Evolutionary conservation across 1,140 invertebrate species (phyloP), one percentile per base, ranked within the genome.

Genomic region (Macrobrachium nipponense): DNA sequence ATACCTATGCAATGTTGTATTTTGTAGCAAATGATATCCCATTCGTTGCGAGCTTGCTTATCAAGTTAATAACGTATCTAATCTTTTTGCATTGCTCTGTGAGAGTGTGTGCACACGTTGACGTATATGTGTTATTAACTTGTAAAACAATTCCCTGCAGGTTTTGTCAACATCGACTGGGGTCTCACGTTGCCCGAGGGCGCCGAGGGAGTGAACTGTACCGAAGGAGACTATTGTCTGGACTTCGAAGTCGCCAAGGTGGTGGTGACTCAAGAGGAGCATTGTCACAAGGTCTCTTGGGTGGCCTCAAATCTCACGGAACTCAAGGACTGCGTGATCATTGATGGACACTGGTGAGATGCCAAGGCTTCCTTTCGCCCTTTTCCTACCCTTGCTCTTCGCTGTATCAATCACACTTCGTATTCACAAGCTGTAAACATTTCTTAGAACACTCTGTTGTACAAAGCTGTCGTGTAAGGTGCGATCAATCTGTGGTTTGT

Each of bases 221-320:
- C 62, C 11, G 86, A 87, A 36, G 86, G 86, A 1, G 86, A 87
- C 20, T 61, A 72, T 18, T 87, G 86, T 72, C 27, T 87, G 27
- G 86, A 87, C 62, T 87, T 82, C 64, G 80, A 80, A 3, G 80
- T 87, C 20, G 86, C 86, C 0, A 77, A 68, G 61, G 86, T 87
- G 27, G 86, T 87, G 17, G 79, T 82, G 23, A 87, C 64, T 0
- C 59, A 61, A 8, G 86, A 82, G 73, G 80, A 82, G 15, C 79
- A 87, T 51, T 87, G 81, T 59, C 81, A 82, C 58, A 36, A 36
- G 27, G 27, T 36, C 1, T 36, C 27, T 36, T 36, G 27, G 27
- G 27, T 36, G 27, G 27, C 60, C 20, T 10, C 27, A 36, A 36
- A 36, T 36, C 27, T 36, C 4, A 36, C 27, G 27, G 72, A 84